Base-by-base conservation (phyloP, 2,797 vertebrate species). In the Gobionotothen gibberifrons region DNA sequence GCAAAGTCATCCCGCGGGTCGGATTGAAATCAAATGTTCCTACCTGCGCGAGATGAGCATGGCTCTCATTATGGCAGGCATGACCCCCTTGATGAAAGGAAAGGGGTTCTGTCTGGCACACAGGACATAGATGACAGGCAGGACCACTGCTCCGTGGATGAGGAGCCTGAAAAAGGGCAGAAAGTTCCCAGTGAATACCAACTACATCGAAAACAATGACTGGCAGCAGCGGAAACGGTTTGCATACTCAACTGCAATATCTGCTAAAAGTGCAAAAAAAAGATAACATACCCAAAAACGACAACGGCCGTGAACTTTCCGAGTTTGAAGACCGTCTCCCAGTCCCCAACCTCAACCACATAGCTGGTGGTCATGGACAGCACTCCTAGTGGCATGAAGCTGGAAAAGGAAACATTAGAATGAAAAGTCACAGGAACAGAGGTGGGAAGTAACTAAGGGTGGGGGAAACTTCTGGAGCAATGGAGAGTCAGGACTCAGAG, bases 351-450 rank as follows among this genome's bases (percentile, higher is more conserved):
- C 10, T 65, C 54, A 21, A 26, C 6, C 15, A 49, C 32, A 15
- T 47, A 42, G 32, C 43, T 43, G 2, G 32, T 14, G 42, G 56
- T 71, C 49, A 71, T 42, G 55, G 60, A 65, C 42, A 65, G 1
- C 32, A 65, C 42, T 54, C 40, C 53, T 2, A 64, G 0, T 12
- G 59, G 66, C 26, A 69, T 26, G 26, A 56, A 44, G 46, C 58
- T 75, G 57, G 19, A 40, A 29, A 17, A 19, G 13, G 39, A 21
- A 60, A 9, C 4, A 19, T 9, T 8, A 58, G n/a, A 14, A 16
- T 39, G 0, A 8, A 36, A 36, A 36, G 32, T 36, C 32, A 36
- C 32, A 2, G 32, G 8, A 36, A 36, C 32, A 36, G 32, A 36
- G 32, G 32, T 8, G 8, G 32, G 32, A 36, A 36, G 32, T 36